These are phyloP conservation scores for Clangula hyemalis DNA, from an alignment of 2,797 vertebrate species.

Conservation along the genomic window DNA sequence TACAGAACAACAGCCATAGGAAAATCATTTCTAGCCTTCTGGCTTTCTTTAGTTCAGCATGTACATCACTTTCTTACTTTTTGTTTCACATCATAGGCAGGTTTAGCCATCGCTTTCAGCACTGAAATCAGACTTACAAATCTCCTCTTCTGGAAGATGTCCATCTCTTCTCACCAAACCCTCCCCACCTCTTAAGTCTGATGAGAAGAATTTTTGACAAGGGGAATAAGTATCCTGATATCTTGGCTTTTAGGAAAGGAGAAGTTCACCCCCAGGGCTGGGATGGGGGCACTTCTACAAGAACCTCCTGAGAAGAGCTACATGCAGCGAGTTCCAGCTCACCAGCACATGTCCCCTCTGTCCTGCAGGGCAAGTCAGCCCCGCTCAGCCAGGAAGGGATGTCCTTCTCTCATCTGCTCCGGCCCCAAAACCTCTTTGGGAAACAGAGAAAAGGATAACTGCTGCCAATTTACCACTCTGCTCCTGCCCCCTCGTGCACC, in stretches of 20 bases:
- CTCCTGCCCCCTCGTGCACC: not conserved
- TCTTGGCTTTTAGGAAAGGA: not conserved
- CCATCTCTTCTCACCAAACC: not conserved
- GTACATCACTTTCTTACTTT: not conserved
- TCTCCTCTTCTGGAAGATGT: not conserved
- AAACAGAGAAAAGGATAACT: not conserved
- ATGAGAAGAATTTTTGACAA: too few species aligned
- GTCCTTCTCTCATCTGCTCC: not conserved
- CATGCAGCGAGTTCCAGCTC: not conserved
- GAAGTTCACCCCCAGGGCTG: not conserved
- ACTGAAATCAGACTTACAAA: not conserved
- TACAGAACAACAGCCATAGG: not conserved
- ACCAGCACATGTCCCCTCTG: not conserved
- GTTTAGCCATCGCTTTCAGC: not conserved
- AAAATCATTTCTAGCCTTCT: not conserved
- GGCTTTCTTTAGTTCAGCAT: not conserved
- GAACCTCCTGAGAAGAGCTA: not conserved
- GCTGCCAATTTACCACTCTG: constrained; percentile 5
- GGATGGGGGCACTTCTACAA: not conserved
- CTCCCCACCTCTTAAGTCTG: not conserved
- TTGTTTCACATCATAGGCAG: not conserved
- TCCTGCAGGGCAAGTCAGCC: not conserved
- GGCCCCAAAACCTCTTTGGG: not conserved
- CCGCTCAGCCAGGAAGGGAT: not conserved
- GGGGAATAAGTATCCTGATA: not conserved